Evolutionary conservation across 2,113 vertebrate genomes (phyloP), one percentile per base, ranked within the genome.

Genomic region (Lathamus discolor): DNA sequence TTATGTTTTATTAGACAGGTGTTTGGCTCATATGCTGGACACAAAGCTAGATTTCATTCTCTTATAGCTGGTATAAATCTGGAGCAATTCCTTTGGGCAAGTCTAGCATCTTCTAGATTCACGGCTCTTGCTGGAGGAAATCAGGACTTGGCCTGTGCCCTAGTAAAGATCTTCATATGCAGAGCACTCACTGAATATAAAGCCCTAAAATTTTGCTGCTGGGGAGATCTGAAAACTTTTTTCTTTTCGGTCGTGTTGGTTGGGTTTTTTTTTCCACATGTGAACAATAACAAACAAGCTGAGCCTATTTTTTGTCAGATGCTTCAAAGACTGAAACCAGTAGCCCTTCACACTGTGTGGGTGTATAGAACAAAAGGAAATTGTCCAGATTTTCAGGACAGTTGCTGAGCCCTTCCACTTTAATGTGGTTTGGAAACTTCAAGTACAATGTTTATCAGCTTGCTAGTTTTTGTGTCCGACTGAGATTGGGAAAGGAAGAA

Each of bases 401-500:
- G 46, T 81, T 64, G 49, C 46, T 76, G 82, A 83, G 49, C 87
- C 67, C 78, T 83, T 75, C 39, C 11, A 19, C 87, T 83, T 91
- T 92, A 67, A 84, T 92, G 93, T 94, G 86, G 92, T 79, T 90
- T 95, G 83, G 89, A 95, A 93, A 93, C 62, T 90, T 85, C n/a
- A 70, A 70, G 86, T 63, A 64, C 48, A 59, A 46, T 94, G 41
- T 93, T 92, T 88, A 86, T 97, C 81, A 83, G 48, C 69, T 91
- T 48, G 46, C 76, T 95, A 33, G 44, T 76, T 96, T 96, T 94
- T 79, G 57, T 85, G 72, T 96, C 44, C 2, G 1, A 64, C 52
- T 83, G 91, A 90, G 88, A 93, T 44, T 95, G 78, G 88, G 94
- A 97, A 96, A 97, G 95, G 97, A 97, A 96, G 95, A 90, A 70